phyloP scores from a whole-genome alignment of 2,888 invertebrate genomes.

The Capitulum mitella region DNA sequence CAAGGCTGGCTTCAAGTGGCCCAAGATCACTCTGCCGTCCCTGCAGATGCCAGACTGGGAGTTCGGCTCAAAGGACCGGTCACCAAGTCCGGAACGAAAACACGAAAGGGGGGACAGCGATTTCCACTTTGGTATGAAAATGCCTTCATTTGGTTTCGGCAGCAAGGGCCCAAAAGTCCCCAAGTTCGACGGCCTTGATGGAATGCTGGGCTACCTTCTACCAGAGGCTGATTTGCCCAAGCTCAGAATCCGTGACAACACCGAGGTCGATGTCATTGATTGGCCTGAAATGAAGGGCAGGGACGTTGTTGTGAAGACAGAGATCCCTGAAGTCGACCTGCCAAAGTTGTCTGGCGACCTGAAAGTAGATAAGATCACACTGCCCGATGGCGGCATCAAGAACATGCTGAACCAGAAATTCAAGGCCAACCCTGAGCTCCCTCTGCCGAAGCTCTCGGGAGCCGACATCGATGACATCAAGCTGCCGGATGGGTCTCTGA shows the following conservation, averaged over 20 bases:
- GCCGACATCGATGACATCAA: background rate
- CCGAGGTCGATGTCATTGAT: background rate
- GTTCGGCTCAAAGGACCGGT: background rate
- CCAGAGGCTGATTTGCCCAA: background rate
- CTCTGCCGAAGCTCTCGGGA: background rate
- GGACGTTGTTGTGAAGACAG: background rate
- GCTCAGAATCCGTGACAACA: background rate
- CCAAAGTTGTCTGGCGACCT: background rate
- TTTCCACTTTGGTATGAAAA: background rate
- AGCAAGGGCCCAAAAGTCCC: background rate
- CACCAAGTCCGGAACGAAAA: background rate
- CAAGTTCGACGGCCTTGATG: background rate
- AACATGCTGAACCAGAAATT: background rate
- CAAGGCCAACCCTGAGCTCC: background rate
- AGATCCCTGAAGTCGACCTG: background rate
- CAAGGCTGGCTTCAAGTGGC: background rate
- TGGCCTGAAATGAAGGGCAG: background rate
- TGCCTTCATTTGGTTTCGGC: constrained; percentile 4
- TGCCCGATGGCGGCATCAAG: background rate
- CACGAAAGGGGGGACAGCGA: background rate
- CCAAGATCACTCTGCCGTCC: background rate
- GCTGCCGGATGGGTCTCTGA: background rate
- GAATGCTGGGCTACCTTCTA: background rate
- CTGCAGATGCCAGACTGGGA: background rate
- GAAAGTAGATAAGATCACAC: background rate